Percentiles rank a stretch among this genome's conserved stretches.
Evolutionary conservation across 2,797 vertebrate species (phyloP).

Genomic region (Lacerta bilineata): DNA sequence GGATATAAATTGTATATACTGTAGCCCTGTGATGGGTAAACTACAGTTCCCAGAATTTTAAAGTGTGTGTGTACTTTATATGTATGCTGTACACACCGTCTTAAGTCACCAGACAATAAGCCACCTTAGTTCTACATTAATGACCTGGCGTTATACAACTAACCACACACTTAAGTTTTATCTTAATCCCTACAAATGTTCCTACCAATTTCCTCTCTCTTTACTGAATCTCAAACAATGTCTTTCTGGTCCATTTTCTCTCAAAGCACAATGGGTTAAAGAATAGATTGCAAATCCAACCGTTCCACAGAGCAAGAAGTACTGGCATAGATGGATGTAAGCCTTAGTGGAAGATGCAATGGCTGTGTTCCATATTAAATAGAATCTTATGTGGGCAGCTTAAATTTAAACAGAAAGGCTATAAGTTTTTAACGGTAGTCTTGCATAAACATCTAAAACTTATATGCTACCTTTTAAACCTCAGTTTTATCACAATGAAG

Average conservation of each 20-base stretch:
- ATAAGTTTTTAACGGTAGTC: slow-evolving; percentile 69
- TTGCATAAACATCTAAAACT: slow-evolving; percentile 73
- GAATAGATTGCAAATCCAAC: neutral
- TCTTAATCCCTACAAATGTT: neutral
- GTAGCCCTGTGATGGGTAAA: too few relatives aligned
- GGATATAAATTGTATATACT: neutral
- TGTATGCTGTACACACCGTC: too few relatives aligned
- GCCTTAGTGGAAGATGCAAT: slow-evolving; percentile 1
- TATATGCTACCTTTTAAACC: slow-evolving; percentile 76
- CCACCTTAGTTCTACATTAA: neutral
- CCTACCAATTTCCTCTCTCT: neutral
- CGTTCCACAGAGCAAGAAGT: neutral
- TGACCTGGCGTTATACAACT: neutral
- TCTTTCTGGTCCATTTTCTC: neutral
- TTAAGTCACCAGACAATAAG: neutral
- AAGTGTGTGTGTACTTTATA: too few relatives aligned
- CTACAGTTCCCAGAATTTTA: too few relatives aligned
- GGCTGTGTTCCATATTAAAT: slow-evolving; percentile 14
- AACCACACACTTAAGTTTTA: neutral
- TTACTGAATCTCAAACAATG: neutral
- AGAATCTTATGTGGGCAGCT: neutral
- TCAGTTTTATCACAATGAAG: slow-evolving; percentile 72
- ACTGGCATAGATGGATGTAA: neutral
- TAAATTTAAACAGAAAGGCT: slow-evolving; percentile 23
- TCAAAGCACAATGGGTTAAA: neutral